Conservation (phyloP, 2,888 invertebrate genomes). For the Caenorhabditis virilis region DNA sequence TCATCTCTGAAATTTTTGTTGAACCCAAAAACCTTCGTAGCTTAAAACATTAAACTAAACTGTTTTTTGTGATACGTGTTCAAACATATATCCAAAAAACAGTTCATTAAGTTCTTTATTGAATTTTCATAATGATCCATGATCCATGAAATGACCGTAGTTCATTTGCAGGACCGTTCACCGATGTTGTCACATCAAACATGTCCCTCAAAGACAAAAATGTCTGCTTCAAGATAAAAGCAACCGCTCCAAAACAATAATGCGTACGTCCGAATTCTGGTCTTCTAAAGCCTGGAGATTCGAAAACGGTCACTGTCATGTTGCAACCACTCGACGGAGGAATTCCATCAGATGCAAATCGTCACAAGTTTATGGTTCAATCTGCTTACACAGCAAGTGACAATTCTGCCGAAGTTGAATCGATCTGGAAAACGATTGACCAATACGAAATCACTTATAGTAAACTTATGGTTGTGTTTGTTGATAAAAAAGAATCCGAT, state of each 20-base stretch:
- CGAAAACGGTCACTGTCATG: constrained; percentile 77
- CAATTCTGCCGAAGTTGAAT: constrained; percentile 78
- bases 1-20: too few relatives aligned
- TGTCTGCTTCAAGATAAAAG: constrained; percentile 98
- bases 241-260: constrained; percentile 97
- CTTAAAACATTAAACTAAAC: too few relatives aligned
- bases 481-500: constrained; percentile 5
- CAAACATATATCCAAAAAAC: too few relatives aligned
- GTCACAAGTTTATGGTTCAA: constrained; percentile 99
- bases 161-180: constrained; percentile 80
- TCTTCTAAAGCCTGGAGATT: constrained; percentile 70
- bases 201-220: constrained; percentile 82
- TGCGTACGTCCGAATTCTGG: constrained; percentile 99
- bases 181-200: constrained; percentile 82
- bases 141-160: too few relatives aligned
- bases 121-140: too few relatives aligned
- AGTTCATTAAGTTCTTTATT: too few relatives aligned
- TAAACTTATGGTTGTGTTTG: constrained; percentile 92
- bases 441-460: constrained; percentile 87
- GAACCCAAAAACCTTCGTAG: too few relatives aligned
- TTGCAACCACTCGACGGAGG: constrained; percentile 71
- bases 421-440: constrained; percentile 61
- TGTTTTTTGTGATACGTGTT: too few relatives aligned
- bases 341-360: constrained; percentile 73
- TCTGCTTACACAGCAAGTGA: constrained; percentile 83